These are phyloP conservation scores for Canis aureus DNA, from an alignment of 2,113 vertebrate species.

Conservation along the genomic window DNA sequence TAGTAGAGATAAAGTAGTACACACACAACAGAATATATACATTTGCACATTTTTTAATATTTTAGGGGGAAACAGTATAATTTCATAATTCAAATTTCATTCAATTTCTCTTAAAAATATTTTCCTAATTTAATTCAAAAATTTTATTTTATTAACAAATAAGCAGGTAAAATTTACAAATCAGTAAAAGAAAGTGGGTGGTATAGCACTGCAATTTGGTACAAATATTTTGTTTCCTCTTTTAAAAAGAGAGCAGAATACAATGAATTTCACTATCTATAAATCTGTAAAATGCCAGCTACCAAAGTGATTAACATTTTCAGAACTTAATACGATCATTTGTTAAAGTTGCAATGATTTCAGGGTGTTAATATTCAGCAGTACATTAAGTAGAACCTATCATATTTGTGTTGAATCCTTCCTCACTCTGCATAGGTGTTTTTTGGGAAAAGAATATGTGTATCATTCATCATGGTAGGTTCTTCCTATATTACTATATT, in stretches of 20 bases:
- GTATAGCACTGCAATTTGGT: neutral
- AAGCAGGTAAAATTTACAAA: neutral
- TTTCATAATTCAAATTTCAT: constrained; percentile 33
- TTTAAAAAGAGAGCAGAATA: neutral
- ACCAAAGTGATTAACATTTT: neutral
- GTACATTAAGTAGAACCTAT: neutral
- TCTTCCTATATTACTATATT: neutral
- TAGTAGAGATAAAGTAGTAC: neutral
- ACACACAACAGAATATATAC: neutral
- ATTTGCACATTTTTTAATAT: constrained; percentile 29
- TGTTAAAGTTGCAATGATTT: neutral
- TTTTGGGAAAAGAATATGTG: neutral
- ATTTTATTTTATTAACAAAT: neutral
- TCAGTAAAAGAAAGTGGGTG: neutral
- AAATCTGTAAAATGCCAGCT: neutral
- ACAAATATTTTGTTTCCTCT: neutral
- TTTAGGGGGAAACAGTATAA: neutral
- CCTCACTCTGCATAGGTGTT: neutral
- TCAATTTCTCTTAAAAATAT: constrained; percentile 49
- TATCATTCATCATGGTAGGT: neutral
- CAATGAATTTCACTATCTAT: neutral
- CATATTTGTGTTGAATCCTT: neutral
- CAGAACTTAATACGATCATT: neutral
- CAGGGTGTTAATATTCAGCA: neutral
- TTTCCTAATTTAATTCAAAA: constrained; percentile 45